A percentile compares a stretch with the other conserved stretches of the same genome.
These are phyloP conservation scores for Lophotriccus pileatus DNA, from an alignment of 2,797 vertebrate species.

Conservation along the genomic window DNA sequence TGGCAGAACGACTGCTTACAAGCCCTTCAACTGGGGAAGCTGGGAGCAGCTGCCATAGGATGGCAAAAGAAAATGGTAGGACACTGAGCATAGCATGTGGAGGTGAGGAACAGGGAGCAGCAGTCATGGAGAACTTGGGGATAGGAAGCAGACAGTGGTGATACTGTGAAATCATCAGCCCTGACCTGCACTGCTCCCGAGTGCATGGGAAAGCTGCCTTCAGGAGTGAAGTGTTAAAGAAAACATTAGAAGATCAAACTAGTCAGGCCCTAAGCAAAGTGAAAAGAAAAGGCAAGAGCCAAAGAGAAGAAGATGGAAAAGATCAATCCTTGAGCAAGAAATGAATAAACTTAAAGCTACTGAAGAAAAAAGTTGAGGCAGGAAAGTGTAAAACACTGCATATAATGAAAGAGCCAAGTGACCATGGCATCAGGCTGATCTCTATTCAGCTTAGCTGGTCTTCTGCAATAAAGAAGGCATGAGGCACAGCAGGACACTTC, in stretches of 20 bases:
- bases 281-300: background rate
- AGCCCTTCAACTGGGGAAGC: background rate
- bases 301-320: background rate
- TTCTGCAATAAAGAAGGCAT: background rate
- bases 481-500: background rate
- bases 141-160: background rate
- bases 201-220: background rate
- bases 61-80: background rate
- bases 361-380: background rate
- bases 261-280: background rate
- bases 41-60: background rate
- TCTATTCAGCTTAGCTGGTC: background rate
- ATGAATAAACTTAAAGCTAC: background rate
- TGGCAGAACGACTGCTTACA: background rate
- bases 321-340: background rate
- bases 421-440: background rate
- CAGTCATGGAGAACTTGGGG: background rate
- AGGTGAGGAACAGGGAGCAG: rapidly evolving
- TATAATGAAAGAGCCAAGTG: background rate
- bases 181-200: background rate
- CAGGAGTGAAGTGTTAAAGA: background rate
- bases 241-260: background rate
- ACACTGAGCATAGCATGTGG: background rate
- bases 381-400: background rate
- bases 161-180: background rate